Conservation (phyloP, 30 jellyfish, hydroid and myxozoan species). For the Aurelia aurita complex sp. Pacific region DNA sequence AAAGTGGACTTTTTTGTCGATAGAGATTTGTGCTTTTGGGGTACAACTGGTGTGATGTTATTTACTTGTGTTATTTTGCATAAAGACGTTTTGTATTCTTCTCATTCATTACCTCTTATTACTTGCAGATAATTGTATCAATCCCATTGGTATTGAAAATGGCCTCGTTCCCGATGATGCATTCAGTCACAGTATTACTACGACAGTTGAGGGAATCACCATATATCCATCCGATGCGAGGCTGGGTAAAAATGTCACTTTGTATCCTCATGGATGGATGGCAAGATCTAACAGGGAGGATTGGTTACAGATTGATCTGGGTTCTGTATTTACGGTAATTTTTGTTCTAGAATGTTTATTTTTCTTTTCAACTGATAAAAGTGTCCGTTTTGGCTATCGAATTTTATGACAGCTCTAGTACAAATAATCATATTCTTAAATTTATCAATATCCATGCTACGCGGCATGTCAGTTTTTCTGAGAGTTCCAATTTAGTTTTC, state of each 20-base stretch:
- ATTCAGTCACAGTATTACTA: constrained; percentile 9
- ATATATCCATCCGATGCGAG: constrained; percentile 37
- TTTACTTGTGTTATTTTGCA: too few relatives aligned
- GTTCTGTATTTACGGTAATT: constrained; percentile 67
- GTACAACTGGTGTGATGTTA: too few relatives aligned
- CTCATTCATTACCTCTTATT: not conserved
- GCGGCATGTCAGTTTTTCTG: too few relatives aligned
- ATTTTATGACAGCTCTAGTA: too few relatives aligned
- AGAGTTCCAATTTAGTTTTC: too few relatives aligned
- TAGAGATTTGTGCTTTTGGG: too few relatives aligned
- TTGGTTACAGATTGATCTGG: constrained; percentile 66
- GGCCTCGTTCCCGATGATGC: constrained; percentile 72
- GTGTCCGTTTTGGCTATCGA: too few relatives aligned
- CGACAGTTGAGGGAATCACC: not conserved
- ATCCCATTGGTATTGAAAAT: constrained; percentile 74
- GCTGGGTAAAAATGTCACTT: constrained; percentile 20
- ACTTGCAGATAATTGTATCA: constrained; percentile 56
- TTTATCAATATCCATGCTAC: too few relatives aligned
- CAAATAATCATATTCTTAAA: too few relatives aligned
- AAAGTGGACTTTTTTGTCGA: too few relatives aligned
- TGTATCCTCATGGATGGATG: constrained; percentile 60
- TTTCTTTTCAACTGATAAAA: too few relatives aligned
- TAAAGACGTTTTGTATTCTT: not conserved
- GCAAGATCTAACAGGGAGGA: constrained; percentile 11
- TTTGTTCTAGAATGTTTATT: too few relatives aligned